Evolutionary conservation across 2,797 vertebrate genomes (phyloP).

Genomic region (Paratrypauchen microcephalus): DNA sequence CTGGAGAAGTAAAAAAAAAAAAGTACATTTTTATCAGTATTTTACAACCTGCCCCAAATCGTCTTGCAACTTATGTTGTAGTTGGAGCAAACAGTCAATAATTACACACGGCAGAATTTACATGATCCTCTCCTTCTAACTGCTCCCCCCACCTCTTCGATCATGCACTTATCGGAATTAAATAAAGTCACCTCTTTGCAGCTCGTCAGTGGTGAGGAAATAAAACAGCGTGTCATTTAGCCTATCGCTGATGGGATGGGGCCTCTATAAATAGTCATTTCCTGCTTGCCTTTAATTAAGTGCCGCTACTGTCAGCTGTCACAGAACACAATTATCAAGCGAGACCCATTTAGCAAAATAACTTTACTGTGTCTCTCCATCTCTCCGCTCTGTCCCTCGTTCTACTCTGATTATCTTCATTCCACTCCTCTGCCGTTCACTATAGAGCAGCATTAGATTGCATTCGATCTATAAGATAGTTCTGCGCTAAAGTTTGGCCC

Average conservation of each 20-base stretch:
- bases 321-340: conserved; percentile 76
- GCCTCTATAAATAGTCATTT: conserved; percentile 75
- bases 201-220: conserved; percentile 60
- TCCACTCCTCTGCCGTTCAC: conserved; percentile 19
- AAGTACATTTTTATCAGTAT: no score
- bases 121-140: conserved; percentile 1
- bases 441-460: neutral
- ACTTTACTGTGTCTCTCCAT: conserved; percentile 50
- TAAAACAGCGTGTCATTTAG: conserved; percentile 76
- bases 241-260: conserved; percentile 73
- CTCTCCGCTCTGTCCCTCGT: conserved; percentile 47
- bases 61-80: no score
- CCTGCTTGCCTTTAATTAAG: conserved; percentile 81
- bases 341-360: conserved; percentile 72
- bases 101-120: neutral
- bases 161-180: conserved; percentile 69
- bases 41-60: no score
- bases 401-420: conserved; percentile 46
- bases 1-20: no score
- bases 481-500: neutral
- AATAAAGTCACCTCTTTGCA: conserved; percentile 71
- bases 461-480: neutral
- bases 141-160: conserved; percentile 13
- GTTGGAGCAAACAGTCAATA: no score
- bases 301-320: conserved; percentile 77